phyloP scores from a whole-genome alignment of 2,113 vertebrate species.

The Xenopus borealis region DNA sequence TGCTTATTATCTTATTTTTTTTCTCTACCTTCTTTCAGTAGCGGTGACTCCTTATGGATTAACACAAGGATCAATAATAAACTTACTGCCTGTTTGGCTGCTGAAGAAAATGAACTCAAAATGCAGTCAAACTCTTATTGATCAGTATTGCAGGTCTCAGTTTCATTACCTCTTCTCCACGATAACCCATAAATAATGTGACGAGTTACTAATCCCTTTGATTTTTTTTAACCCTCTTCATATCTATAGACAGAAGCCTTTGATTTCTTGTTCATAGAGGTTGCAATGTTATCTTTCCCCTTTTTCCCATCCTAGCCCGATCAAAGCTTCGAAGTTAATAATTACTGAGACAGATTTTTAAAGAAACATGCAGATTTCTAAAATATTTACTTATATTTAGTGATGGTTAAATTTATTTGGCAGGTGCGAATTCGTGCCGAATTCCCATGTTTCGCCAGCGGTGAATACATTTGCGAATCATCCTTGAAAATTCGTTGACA shows the following conservation, averaged over 20 bases:
- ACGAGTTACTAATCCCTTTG: constrained; percentile 93
- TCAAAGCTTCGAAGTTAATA: too few species aligned
- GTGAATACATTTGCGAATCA: too few species aligned
- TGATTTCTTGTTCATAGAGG: constrained; percentile 49
- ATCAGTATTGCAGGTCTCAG: constrained; percentile 84
- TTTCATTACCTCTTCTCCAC: constrained; percentile 89
- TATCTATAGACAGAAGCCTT: constrained; percentile 53
- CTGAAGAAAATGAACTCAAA: constrained; percentile 96
- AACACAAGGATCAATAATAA: constrained; percentile 91
- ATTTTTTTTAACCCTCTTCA: constrained; percentile 82
- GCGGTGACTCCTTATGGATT: constrained; percentile 95
- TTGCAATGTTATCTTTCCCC: constrained; percentile 56
- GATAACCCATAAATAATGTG: constrained; percentile 94
- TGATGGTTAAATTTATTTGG: too few species aligned
- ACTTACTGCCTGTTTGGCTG: constrained; percentile 84
- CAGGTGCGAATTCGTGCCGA: too few species aligned
- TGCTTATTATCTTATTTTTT: constrained; percentile 83
- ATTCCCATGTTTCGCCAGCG: too few species aligned
- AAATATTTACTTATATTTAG: not conserved
- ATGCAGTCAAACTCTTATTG: constrained; percentile 96
- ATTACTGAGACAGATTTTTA: too few species aligned
- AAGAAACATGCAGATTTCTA: not conserved
- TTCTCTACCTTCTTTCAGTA: constrained; percentile 70
- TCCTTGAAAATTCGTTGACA: too few species aligned
- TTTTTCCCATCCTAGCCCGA: constrained; percentile 53